phyloP scores from a whole-genome alignment of 1,140 invertebrate species.

The Phthorimaea operculella region DNA sequence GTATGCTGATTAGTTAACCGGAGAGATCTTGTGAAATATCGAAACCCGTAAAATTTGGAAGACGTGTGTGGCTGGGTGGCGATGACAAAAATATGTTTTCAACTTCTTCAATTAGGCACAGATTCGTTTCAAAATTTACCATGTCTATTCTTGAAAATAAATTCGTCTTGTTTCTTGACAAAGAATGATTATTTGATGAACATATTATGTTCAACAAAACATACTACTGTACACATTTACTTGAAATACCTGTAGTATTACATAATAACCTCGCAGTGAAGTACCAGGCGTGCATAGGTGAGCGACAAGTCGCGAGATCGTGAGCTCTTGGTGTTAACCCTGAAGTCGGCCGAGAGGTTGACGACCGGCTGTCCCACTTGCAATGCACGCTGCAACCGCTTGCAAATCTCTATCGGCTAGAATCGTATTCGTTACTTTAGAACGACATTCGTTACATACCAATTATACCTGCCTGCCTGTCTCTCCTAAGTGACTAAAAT shows the following conservation, averaged over 20 bases:
- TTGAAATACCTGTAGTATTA: background rate
- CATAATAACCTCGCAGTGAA: background rate
- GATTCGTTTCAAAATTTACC: no score
- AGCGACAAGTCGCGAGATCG: constrained; percentile 23
- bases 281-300: constrained; percentile 7
- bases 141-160: no score
- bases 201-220: no score
- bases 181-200: no score
- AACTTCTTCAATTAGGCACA: no score
- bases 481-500: no score
- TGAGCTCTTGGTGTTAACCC: constrained; percentile 39
- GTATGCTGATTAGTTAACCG: constrained; percentile 18
- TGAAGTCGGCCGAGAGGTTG: constrained; percentile 60
- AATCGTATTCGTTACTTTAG: constrained; percentile 33
- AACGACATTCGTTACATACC: background rate
- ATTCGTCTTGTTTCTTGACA: no score
- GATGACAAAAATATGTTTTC: no score
- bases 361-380: constrained; percentile 58
- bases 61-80: background rate
- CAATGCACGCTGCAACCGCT: constrained; percentile 41
- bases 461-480: background rate
- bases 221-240: no score
- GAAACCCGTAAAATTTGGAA: background rate
- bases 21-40: background rate
- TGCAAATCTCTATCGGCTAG: constrained; percentile 58